A percentile compares a stretch with the other conserved stretches of the same genome.
Evolutionary conservation across 1,140 invertebrate genomes (phyloP).

Genomic region (Drosophila melanica): DNA sequence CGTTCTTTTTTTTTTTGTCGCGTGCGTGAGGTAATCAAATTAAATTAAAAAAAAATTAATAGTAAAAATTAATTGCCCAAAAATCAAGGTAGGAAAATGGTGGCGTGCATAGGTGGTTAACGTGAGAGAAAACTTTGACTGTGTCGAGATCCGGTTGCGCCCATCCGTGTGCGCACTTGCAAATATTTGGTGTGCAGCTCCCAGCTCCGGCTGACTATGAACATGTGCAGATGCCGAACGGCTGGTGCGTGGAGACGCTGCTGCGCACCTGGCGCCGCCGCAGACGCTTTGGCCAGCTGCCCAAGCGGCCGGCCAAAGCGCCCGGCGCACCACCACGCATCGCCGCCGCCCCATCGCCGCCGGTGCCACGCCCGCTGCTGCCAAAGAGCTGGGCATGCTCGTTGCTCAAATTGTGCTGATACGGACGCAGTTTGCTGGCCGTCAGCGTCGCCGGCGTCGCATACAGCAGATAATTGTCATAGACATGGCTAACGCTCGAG

Average conservation of each 20-base stretch:
- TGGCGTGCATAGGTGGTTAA: constrained; percentile 38
- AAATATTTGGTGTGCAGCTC: constrained; percentile 48
- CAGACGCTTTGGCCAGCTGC: constrained; percentile 62
- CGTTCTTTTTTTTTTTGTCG: constrained; percentile 26
- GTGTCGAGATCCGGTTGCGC: constrained; percentile 62
- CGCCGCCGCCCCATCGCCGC: neutral
- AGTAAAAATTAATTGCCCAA: constrained; percentile 11
- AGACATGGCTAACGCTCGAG: constrained; percentile 79
- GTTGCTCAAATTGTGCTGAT: constrained; percentile 72
- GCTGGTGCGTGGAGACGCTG: constrained; percentile 77
- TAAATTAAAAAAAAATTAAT: constrained; percentile 19
- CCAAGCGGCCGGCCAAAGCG: constrained; percentile 32
- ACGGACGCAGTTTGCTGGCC: constrained; percentile 54
- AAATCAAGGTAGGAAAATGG: constrained; percentile 23
- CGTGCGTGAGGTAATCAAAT: constrained; percentile 42
- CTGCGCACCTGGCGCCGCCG: constrained; percentile 75
- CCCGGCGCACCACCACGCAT: neutral
- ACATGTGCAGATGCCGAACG: constrained; percentile 83
- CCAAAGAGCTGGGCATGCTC: constrained; percentile 76
- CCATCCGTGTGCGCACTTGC: constrained; percentile 43
- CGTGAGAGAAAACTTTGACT: constrained; percentile 38
- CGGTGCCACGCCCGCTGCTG: constrained; percentile 12
- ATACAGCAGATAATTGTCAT: constrained; percentile 79
- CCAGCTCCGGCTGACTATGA: constrained; percentile 79
- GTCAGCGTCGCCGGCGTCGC: constrained; percentile 52